Evolutionary conservation across 2,888 invertebrate genomes (phyloP), one percentile per base, ranked within the genome.

Genomic region (Tetheella fluctuosa): DNA sequence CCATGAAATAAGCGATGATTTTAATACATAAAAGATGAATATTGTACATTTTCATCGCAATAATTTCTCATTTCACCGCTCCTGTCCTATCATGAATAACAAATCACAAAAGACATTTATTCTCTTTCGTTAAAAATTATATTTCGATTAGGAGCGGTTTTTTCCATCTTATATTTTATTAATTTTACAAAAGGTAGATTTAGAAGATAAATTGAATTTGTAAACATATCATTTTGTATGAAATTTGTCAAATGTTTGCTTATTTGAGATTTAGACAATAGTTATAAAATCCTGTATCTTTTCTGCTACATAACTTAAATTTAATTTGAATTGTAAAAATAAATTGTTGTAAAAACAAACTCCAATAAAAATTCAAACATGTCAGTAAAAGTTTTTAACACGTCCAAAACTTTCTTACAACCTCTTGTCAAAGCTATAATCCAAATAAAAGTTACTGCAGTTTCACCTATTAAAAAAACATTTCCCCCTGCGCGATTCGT

Each of bases 391-490:
- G 48, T 48, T 48, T 20, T 20, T 17, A 20, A 20, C 20, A 48
- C 10, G 20, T 48, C 60, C 63, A 65, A 57, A 55, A 15, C 59
- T 63, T 23, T 15, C 25, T 57, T 61, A 39, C 57, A 57, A 55
- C 53, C 58, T 12, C 59, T 53, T 34, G 23, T 59, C 59, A 56
- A 58, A 60, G 58, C 55, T 42, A 15, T 34, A 60, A 39, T 58
- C 54, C 52, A 52, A 57, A 68, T 70, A 71, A 67, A 73, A 71
- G 69, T 48, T 74, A 65, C 68, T 68, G 67, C 67, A 68, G 69
- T 75, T 75, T 65, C 64, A 77, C 78, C 75, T 74, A 76, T 72
- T 74, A 70, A 63, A 74, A 73, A 75, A 71, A 65, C 62, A 63
- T 61, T 68, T 59, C 60, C 57, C n/a, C 42, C 59, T 66, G 62